Conservation (phyloP, 2,888 invertebrate genomes). For the Pediacus dermestoides region DNA sequence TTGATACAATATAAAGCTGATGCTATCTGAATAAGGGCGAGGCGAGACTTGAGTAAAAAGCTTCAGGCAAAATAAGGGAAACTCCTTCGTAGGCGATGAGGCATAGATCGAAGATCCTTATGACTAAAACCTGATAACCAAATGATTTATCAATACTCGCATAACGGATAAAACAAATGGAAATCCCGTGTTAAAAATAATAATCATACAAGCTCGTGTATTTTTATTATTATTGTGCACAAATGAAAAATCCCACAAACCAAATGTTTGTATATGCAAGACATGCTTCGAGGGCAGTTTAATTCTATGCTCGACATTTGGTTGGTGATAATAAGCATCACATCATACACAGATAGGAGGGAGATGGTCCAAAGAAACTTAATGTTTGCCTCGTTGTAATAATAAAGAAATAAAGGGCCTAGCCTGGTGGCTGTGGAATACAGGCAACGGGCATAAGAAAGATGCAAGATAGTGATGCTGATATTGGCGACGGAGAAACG, state of each 20-base stretch:
- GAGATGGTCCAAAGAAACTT: neutral
- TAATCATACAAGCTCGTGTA: too few species aligned
- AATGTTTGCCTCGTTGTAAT: constrained; percentile 1
- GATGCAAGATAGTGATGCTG: constrained; percentile 27
- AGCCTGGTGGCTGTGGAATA: constrained; percentile 8
- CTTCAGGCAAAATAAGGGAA: constrained; percentile 15
- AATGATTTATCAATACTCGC: constrained; percentile 30
- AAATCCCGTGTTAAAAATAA: too few species aligned
- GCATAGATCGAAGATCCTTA: constrained; percentile 24
- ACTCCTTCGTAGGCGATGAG: constrained; percentile 19
- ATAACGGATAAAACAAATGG: too few species aligned
- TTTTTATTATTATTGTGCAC: too few species aligned
- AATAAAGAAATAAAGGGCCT: constrained; percentile 35
- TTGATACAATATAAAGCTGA: constrained; percentile 36
- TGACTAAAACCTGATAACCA: constrained; percentile 24
- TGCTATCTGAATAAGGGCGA: constrained; percentile 26
- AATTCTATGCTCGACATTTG: too few species aligned
- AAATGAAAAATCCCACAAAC: too few species aligned
- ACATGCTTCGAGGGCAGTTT: too few species aligned
- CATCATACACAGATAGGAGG: neutral
- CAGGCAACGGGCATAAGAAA: neutral
- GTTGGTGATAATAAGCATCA: too few species aligned
- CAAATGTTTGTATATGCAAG: too few species aligned
- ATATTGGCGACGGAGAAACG: constrained; percentile 32
- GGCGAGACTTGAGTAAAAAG: constrained; percentile 16